Evolutionary conservation across 2,113 vertebrate genomes (phyloP).

Genomic region (Galeopterus variegatus): DNA sequence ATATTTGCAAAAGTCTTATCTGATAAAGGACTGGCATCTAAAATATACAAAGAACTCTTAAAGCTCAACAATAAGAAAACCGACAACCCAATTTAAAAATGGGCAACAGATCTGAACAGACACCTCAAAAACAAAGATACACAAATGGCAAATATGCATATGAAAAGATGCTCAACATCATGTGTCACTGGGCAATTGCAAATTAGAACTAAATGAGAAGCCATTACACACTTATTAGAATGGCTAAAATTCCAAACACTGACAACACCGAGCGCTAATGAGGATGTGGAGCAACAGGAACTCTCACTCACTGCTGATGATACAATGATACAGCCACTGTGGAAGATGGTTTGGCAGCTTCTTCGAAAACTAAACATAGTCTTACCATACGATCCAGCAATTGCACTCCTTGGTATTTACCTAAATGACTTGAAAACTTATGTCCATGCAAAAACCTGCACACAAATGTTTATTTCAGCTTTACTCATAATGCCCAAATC

Average conservation of each 20-base stretch:
- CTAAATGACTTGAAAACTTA: constrained; percentile 16
- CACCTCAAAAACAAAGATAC: neutral
- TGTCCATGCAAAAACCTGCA: neutral
- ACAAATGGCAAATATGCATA: neutral
- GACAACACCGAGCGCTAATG: neutral
- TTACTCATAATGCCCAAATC: constrained; percentile 6
- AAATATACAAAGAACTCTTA: neutral
- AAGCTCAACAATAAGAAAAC: constrained; percentile 29
- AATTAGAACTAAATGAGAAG: constrained; percentile 25
- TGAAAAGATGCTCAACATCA: neutral
- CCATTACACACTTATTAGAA: neutral
- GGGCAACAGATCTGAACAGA: neutral
- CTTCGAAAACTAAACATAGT: constrained; percentile 35
- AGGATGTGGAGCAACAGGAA: neutral
- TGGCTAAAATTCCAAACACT: neutral
- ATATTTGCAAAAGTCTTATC: constrained; percentile 29
- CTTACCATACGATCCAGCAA: constrained; percentile 6
- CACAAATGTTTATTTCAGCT: neutral
- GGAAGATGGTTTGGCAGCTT: neutral
- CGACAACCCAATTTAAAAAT: neutral
- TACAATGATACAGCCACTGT: neutral
- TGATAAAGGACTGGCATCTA: neutral
- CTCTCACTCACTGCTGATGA: neutral
- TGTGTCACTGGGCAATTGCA: neutral
- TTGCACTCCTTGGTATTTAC: neutral